Evolutionary conservation across 2,113 vertebrate species (phyloP), one percentile per base, ranked within the genome.

Genomic region (Pipra filicauda): DNA sequence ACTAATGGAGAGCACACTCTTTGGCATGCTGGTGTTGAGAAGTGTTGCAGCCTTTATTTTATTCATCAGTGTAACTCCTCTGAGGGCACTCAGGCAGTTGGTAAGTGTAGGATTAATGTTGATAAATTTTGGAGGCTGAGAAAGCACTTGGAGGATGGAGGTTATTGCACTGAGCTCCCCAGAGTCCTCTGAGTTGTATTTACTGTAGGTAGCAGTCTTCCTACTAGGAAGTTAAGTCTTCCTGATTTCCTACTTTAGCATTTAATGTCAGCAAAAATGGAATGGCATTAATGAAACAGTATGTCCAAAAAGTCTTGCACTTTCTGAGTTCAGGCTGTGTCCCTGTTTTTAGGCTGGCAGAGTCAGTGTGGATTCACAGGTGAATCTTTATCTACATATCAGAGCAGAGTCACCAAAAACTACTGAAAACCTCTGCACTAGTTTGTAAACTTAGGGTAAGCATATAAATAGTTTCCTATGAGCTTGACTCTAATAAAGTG

Each of bases 21-120:
- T 1, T 26, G 37, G 15, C 4, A 0, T 8, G 13, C 19, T 59
- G 20, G 7, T 24, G 37, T 3, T 37, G 15, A 31, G 30, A 62
- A 15, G 30, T 33, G 33, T 15, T 12, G 13, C 49, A 80, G 16
- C 9, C 28, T 35, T 64, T 33, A 5, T 14, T 54, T 23, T n/a
- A 79, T 55, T 37, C 59, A 37, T 35, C 44, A 27, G 0, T 46
- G 1, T 0, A 37, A 27, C 5, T 57, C 31, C 26, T 84, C n/a
- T 49, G 26, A 55, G n/a, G 39, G 14, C 46, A 46, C 35, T 44
- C 27, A 31, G 35, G 41, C 33, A 61, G 30, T 14, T 77, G 41
- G 28, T 2, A 37, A 80, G 30, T 5, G 18, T 28, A 44, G 23
- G 52, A 18, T 75, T 39, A 21, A 24, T 28, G 17, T 1, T 57